Conservation (phyloP, 2,797 vertebrate genomes). For the Pteronotus mesoamericanus region DNA sequence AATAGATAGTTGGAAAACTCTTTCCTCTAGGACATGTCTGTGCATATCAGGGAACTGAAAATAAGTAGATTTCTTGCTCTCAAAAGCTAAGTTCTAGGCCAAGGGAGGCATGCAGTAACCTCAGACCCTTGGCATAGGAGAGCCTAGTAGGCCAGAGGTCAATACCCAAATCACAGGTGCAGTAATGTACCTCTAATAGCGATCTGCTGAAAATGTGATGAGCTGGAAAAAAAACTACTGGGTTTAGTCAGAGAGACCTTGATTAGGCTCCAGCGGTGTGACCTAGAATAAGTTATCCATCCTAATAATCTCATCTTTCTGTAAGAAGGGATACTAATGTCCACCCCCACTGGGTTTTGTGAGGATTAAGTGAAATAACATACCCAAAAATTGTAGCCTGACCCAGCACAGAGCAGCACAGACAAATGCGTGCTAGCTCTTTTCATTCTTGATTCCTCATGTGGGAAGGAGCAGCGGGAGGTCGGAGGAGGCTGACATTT, state of each 20-base stretch:
- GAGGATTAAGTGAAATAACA: not conserved
- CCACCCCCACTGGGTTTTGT: not conserved
- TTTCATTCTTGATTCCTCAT: not conserved
- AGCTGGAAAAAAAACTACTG: not conserved
- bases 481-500: too few species aligned
- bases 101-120: not conserved
- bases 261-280: not conserved
- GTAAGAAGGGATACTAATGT: not conserved
- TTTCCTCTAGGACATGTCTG: not conserved
- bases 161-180: not conserved
- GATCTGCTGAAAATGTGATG: not conserved
- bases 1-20: not conserved
- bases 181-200: not conserved
- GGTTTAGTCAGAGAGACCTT: not conserved
- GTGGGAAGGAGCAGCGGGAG: rapidly evolving
- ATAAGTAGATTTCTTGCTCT: not conserved
- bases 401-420: not conserved
- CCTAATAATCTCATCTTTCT: not conserved
- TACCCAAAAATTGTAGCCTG: not conserved
- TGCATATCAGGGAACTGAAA: not conserved
- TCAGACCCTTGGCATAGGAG: not conserved
- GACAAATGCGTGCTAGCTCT: not conserved
- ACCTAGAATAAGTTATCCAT: not conserved
- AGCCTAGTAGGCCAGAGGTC: not conserved
- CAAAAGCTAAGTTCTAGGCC: not conserved